Percentiles rank a stretch among this genome's conserved stretches.
These are phyloP conservation scores for Rhopalosiphum nymphaeae DNA, from an alignment of 2,888 invertebrate species.

Conservation along the genomic window DNA sequence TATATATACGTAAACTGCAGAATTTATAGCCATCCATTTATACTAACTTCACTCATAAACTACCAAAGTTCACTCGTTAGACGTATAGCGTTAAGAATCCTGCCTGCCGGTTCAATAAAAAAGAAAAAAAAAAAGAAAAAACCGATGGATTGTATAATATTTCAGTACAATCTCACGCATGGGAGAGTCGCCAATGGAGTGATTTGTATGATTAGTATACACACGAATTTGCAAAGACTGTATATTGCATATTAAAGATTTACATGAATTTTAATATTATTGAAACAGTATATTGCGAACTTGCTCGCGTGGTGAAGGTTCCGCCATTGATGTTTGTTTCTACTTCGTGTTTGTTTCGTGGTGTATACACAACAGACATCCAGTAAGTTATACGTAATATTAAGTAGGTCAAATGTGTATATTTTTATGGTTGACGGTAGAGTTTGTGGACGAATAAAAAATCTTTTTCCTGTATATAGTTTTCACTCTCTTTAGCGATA, in stretches of 20 bases:
- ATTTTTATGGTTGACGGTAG: neutral
- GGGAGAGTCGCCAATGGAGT: neutral
- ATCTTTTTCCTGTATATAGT: neutral
- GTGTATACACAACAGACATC: neutral
- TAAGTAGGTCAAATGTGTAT: neutral
- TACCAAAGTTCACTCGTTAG: neutral
- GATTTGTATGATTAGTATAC: neutral
- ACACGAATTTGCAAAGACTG: neutral
- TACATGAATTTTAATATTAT: neutral
- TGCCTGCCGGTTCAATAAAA: neutral
- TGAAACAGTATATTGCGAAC: neutral
- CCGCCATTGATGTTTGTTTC: neutral
- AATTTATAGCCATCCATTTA: neutral
- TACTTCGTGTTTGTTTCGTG: neutral
- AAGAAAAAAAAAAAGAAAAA: neutral
- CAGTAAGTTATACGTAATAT: neutral
- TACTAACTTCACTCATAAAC: neutral
- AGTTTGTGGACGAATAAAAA: neutral
- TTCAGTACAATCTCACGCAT: neutral
- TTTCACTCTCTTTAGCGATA: neutral
- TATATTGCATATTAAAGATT: neutral
- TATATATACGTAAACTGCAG: neutral
- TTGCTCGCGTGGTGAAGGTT: neutral
- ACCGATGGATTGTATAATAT: rapidly evolving
- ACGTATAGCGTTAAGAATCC: neutral